Base-by-base conservation (phyloP, 2,113 vertebrate species). In the Cyphomyrus plagiostoma region DNA sequence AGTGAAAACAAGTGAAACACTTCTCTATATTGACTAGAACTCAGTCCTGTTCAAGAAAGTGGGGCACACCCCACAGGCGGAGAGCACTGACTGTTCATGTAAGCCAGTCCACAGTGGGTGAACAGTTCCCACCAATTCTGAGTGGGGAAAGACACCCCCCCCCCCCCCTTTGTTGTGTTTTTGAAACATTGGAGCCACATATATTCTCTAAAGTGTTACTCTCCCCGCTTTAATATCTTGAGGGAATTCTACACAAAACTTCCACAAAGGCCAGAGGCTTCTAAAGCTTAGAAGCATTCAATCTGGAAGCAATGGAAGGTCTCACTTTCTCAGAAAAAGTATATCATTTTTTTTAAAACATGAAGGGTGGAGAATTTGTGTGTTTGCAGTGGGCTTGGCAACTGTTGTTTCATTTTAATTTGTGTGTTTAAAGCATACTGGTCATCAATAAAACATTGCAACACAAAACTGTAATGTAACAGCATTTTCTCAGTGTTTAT, bases 391-490 rank as follows among this genome's bases (percentile, higher is more conserved):
- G 35, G 4, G 13, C 17, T 80, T 80, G 35, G 74, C 74, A 80
- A 85, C 15, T 7, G 70, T 30, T 17, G 17, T 42, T 80, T 80
- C 35, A 42, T 80, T 49, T 50, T 86, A 86, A n/a, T 91, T 58
- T 86, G 58, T 88, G 88, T 80, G 82, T 89, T 87, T 82, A 90
- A 56, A 90, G 90, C 88, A 91, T 92, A 88, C 89, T 90, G 77
- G 53, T 90, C 53, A 90, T 90, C 77, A 91, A 93, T 92, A 92
- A 93, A 89, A 90, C 84, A 82, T 42, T 42, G 30, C 74, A 83
- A 84, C 45, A 84, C 8, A n/a, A 84, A 84, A 84, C 42, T 48
- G 74, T 30, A 48, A 45, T 45, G 15, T 9, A 10, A 45, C 39
- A 13, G 2, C 7, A 84, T n/a, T 48, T 84, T 48, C 45, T 48